phyloP scores from a whole-genome alignment of 2,113 vertebrate genomes.

The Cygnus atratus region DNA sequence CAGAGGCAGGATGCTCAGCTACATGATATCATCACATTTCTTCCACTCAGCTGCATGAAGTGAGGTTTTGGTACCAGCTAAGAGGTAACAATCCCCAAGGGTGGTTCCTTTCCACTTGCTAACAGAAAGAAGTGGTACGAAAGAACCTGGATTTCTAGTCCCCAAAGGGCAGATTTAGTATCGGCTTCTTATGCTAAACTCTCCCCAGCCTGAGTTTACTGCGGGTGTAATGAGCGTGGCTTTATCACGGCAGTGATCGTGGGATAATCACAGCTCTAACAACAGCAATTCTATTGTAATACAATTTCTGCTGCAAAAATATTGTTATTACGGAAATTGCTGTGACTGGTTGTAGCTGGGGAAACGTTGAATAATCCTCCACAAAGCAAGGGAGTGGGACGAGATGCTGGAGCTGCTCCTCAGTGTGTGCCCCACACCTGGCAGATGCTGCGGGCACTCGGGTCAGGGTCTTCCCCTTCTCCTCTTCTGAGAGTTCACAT shows the following conservation, averaged over 20 bases:
- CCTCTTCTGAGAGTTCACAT: background rate
- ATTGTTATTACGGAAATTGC: background rate
- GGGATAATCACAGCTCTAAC: background rate
- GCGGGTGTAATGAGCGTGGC: background rate
- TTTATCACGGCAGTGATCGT: background rate
- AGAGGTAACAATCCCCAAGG: background rate
- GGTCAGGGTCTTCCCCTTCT: background rate
- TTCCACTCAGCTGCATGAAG: background rate
- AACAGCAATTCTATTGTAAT: background rate
- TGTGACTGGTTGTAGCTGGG: background rate
- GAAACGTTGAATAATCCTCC: background rate
- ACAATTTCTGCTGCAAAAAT: slow-evolving; percentile 1
- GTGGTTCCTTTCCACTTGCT: background rate
- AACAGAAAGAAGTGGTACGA: background rate
- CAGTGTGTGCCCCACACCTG: background rate
- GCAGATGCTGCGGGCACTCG: background rate
- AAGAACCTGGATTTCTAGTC: background rate
- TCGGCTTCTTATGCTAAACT: background rate
- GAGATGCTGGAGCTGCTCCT: background rate
- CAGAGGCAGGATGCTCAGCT: background rate
- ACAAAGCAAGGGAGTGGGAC: background rate
- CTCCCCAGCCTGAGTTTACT: background rate
- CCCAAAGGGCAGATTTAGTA: background rate
- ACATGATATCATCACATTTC: background rate
- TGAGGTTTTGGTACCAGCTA: background rate